Evolutionary conservation across 2,797 vertebrate genomes (phyloP), one percentile per base, ranked within the genome.

Genomic region (Myoxocephalus aenaeus): DNA sequence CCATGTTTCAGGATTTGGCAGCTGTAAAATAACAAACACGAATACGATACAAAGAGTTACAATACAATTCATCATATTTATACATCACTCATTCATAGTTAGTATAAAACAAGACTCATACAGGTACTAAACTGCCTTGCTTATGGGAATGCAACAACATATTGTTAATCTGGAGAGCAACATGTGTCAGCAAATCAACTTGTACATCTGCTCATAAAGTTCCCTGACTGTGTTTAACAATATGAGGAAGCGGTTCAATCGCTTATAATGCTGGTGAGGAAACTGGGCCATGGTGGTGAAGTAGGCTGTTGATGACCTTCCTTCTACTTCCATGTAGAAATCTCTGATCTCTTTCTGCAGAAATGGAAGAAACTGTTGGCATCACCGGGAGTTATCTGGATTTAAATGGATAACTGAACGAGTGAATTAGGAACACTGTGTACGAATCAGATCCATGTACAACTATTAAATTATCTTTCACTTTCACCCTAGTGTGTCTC

Each of bases 1-100:
- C 89, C 97, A 98, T 98, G 75, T 27, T 90, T 91, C 56, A 90
- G 58, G 56, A 25, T 81, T 64, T 51, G 74, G 51, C 27, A 75
- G 42, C 86, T 86, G 77, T 29, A 22, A 81, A 27, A 72, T 15
- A 48, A 72, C 53, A 69, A 68, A 18, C 5, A n/a, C 6, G 8
- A 68, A 18, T 4, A n/a, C 6, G 8, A 25, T 25, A 40, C 22
- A 25, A 62, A 42, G 13, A 40, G 38, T 42, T 44, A 18, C 4
- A 63, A 42, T 27, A 44, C 4, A 11, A 36, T 59, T 36, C 32
- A n/a, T 58, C 12, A 15, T 9, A 40, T 29, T 12, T 27, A 29
- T 8, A 29, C 18, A 59, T n/a, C 57, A 36, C 17, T 38, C n/a
- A 59, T n/a, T 59, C 34, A 59, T 2, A 40, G 20, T 38, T 40